Evolutionary conservation across 2,888 invertebrate species (phyloP).

Genomic region (Sipunculus nudus): DNA sequence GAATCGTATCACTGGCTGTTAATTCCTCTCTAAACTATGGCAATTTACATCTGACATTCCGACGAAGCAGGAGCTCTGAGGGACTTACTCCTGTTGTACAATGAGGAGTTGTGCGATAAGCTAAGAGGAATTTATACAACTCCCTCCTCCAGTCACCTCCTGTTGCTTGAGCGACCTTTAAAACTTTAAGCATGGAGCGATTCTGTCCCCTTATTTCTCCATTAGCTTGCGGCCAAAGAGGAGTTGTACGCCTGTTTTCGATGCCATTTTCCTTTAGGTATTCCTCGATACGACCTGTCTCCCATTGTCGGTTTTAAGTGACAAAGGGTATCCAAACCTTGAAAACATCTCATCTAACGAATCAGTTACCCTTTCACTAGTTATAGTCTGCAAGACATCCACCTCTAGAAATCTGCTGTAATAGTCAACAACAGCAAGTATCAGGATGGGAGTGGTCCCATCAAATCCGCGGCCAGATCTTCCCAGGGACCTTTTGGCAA

Average conservation of each 20-base stretch:
- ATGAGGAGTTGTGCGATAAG: no score
- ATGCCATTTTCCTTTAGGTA: background rate
- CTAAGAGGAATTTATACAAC: no score
- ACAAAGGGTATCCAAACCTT: constrained; percentile 1
- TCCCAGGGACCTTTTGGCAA: constrained; percentile 13
- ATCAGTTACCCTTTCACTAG: background rate
- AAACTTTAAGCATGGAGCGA: no score
- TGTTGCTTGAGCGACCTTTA: no score
- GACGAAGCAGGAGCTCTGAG: no score
- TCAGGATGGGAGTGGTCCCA: background rate
- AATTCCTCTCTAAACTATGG: no score
- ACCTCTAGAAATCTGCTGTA: constrained; percentile 16
- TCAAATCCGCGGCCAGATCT: constrained; percentile 12
- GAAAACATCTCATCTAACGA: constrained; percentile 6
- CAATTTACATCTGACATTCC: no score
- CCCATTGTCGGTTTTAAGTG: constrained; percentile 14
- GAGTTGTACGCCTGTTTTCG: background rate
- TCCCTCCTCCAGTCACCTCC: no score
- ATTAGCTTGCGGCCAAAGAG: constrained; percentile 11
- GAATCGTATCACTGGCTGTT: no score
- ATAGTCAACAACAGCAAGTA: constrained; percentile 14
- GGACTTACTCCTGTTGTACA: no score
- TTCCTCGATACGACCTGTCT: background rate
- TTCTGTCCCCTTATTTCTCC: constrained; percentile 16
- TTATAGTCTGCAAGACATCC: background rate